These are phyloP conservation scores for Protosalanx chinensis DNA, from an alignment of 2,797 vertebrate species.

Conservation along the genomic window DNA sequence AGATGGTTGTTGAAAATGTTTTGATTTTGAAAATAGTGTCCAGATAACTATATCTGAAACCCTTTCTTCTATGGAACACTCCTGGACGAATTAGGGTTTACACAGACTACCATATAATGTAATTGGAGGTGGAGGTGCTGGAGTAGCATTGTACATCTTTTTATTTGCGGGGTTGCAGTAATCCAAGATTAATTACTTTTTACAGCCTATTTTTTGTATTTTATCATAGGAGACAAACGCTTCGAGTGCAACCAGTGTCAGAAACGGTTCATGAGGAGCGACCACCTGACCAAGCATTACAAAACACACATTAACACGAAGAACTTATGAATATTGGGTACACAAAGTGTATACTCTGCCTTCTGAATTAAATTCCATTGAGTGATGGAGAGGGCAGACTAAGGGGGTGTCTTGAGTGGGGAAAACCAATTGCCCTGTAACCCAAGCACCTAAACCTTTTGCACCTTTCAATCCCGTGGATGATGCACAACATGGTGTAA, in stretches of 20 bases:
- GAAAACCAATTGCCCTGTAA: constrained; percentile 30
- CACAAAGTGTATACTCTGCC: constrained; percentile 10
- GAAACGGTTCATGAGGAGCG: constrained; percentile 98
- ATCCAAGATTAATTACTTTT: background rate
- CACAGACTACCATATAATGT: too few relatives aligned
- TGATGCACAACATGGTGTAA: constrained; percentile 45
- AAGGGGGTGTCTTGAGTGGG: constrained; percentile 46
- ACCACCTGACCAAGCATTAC: constrained; percentile 97
- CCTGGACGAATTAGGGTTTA: too few relatives aligned
- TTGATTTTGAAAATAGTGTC: too few relatives aligned
- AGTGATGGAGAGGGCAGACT: constrained; percentile 28
- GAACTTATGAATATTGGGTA: constrained; percentile 80
- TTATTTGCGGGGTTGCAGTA: background rate
- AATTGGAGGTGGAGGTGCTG: too few relatives aligned
- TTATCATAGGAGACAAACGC: constrained; percentile 88
- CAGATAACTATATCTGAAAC: too few relatives aligned
- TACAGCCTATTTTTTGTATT: background rate
- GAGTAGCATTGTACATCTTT: too few relatives aligned
- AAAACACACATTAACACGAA: constrained; percentile 98
- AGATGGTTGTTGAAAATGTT: too few relatives aligned
- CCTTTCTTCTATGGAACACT: too few relatives aligned
- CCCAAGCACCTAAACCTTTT: background rate
- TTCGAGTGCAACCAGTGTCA: constrained; percentile 97
- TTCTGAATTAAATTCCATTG: constrained; percentile 37
- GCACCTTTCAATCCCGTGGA: constrained; percentile 41